Conservation (phyloP, 2,797 vertebrate species). For the Falco biarmicus region DNA sequence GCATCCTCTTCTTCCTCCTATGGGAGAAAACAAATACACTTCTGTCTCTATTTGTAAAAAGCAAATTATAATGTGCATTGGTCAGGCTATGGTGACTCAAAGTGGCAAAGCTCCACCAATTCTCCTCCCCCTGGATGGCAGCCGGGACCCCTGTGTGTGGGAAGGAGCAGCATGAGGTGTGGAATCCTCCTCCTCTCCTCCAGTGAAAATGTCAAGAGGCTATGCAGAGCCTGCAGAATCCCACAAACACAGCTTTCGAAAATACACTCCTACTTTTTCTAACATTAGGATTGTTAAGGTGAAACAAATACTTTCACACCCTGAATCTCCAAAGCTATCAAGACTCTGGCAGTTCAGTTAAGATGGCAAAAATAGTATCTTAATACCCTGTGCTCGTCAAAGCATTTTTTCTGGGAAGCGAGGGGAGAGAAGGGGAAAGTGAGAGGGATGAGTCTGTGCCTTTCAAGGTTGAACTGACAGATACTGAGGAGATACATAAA, state of each 20-base stretch:
- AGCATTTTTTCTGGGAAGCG: background rate
- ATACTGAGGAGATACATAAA: background rate
- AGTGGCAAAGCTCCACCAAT: background rate
- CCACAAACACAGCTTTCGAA: background rate
- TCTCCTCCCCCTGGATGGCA: background rate
- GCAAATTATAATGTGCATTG: background rate
- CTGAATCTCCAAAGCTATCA: background rate
- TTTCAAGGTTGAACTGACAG: background rate
- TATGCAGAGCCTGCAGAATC: background rate
- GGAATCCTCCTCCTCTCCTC: background rate
- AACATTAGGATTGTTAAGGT: background rate
- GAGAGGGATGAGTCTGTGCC: background rate
- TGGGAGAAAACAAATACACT: background rate
- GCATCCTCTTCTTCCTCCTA: background rate
- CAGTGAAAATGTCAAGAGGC: background rate
- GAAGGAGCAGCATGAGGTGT: background rate
- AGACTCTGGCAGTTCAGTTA: background rate
- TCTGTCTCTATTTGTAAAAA: background rate
- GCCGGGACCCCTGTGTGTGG: fast-evolving
- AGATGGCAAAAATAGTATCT: background rate
- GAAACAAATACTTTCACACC: background rate
- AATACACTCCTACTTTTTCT: background rate
- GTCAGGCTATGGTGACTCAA: background rate
- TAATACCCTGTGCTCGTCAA: background rate
- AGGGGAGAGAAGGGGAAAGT: background rate